A percentile compares a stretch with the other conserved stretches of the same genome.
These are phyloP conservation scores for Rotaria macrura DNA, from an alignment of 2,888 invertebrate genomes.

Conservation along the genomic window DNA sequence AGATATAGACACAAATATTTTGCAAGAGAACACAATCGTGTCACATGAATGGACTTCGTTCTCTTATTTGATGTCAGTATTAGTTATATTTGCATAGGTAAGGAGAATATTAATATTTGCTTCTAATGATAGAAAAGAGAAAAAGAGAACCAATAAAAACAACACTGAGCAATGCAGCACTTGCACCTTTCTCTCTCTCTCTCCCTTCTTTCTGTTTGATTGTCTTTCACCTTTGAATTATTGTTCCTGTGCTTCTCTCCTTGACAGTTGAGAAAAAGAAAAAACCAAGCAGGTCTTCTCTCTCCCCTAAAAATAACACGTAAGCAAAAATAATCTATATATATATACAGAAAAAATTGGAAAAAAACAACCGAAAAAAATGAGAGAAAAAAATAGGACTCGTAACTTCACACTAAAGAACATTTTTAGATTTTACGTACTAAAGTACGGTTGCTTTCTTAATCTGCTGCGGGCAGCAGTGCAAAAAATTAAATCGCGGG, in stretches of 20 bases:
- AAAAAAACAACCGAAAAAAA: not conserved
- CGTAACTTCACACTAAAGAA: too few species aligned
- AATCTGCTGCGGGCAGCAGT: not conserved
- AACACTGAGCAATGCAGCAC: too few species aligned
- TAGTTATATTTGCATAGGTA: not conserved
- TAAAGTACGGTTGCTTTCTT: not conserved
- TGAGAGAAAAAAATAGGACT: not conserved
- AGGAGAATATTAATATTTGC: not conserved
- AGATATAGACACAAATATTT: not conserved
- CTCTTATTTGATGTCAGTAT: not conserved
- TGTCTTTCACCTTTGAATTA: not conserved
- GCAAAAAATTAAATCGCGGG: not conserved
- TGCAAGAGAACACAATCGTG: not conserved
- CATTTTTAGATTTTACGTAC: not conserved
- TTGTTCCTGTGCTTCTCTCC: not conserved
- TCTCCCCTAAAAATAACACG: not conserved
- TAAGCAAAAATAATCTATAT: not conserved
- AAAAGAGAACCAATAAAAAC: not conserved
- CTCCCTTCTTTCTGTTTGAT: not conserved
- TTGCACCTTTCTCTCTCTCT: not conserved
- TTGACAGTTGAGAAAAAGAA: not conserved
- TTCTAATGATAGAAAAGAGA: not conserved
- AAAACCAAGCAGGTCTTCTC: not conserved
- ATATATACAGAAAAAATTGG: not conserved
- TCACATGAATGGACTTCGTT: not conserved